These are phyloP conservation scores for Sminthopsis crassicaudata DNA, from an alignment of 2,113 vertebrate species.

Conservation along the genomic window DNA sequence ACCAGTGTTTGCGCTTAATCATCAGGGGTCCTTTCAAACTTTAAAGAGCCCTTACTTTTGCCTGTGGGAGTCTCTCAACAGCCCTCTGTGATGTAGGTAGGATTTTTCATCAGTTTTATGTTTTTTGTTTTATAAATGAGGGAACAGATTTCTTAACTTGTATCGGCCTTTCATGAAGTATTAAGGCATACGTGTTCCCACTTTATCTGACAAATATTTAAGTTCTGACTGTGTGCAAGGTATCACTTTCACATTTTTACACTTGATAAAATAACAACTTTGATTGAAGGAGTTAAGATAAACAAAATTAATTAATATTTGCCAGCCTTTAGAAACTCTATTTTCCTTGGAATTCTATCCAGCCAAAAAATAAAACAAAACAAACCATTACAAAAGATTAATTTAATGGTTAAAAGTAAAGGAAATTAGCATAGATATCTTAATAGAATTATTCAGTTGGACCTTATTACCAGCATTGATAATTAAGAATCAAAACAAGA, in stretches of 20 bases:
- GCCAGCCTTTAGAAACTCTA: background rate
- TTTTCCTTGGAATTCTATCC: background rate
- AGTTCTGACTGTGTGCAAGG: background rate
- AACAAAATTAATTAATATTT: background rate
- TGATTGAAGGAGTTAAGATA: background rate
- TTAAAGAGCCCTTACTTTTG: background rate
- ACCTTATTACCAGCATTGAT: background rate
- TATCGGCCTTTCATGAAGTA: background rate
- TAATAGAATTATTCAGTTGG: background rate
- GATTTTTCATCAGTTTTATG: background rate
- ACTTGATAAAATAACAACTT: background rate
- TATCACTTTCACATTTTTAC: background rate
- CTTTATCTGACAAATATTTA: background rate
- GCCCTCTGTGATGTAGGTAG: background rate
- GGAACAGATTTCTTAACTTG: background rate
- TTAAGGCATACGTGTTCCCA: background rate
- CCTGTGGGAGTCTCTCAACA: background rate
- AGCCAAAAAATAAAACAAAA: background rate
- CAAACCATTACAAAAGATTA: background rate
- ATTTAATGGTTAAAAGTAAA: background rate
- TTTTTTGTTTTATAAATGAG: background rate
- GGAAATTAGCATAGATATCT: background rate
- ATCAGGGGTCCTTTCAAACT: background rate
- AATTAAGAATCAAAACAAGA: background rate
- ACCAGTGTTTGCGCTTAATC: background rate